These are phyloP conservation scores for Protobothrops mucrosquamatus DNA, from an alignment of 2,113 vertebrate genomes.

Conservation along the genomic window DNA sequence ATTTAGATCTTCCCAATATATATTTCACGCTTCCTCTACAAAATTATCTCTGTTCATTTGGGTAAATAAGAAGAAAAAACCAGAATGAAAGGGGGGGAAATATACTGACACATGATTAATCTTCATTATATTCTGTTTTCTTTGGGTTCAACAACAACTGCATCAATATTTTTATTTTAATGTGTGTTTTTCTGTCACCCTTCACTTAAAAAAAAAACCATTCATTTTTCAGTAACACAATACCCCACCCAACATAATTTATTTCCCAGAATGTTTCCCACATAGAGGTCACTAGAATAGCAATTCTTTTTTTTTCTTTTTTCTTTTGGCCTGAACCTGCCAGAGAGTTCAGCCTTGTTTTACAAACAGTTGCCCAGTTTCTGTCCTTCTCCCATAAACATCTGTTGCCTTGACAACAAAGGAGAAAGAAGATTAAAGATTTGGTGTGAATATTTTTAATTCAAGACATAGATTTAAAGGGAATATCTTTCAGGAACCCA, in stretches of 20 bases:
- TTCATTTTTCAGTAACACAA: neutral
- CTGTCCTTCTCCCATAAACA: neutral
- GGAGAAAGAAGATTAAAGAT: neutral
- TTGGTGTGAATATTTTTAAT: neutral
- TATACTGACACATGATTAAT: neutral
- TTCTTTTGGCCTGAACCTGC: neutral
- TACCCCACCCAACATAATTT: neutral
- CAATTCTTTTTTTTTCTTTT: neutral
- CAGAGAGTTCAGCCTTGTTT: neutral
- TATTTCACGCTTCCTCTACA: neutral
- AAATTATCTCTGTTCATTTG: neutral
- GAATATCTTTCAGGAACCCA: neutral
- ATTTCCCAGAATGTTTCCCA: neutral
- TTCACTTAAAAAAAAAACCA: neutral
- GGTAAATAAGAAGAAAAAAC: neutral
- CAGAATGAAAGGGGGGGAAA: neutral
- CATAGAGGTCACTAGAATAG: neutral
- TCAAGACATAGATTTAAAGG: neutral
- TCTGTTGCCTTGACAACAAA: constrained; percentile 7
- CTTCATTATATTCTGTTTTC: neutral
- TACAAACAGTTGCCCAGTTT: neutral
- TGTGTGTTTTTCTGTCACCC: neutral
- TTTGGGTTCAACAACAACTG: neutral
- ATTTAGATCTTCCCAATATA: neutral
- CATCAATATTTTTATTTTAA: neutral